Base-by-base conservation (phyloP, 2,888 invertebrate genomes). In the Drosophila bunnanda region DNA sequence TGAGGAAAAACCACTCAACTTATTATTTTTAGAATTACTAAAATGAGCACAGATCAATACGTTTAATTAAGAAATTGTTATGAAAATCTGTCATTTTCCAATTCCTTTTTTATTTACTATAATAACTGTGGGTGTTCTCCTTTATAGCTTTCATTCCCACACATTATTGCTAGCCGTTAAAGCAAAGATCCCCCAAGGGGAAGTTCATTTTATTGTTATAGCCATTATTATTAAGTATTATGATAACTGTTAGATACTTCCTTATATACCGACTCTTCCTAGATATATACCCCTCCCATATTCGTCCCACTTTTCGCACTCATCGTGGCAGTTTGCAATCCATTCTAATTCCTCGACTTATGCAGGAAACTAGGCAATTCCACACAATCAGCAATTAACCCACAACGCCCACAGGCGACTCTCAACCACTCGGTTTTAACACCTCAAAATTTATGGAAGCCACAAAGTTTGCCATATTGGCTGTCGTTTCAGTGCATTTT, bases 361-460 rank as follows among this genome's bases (percentile, higher is more conserved):
- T 64, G 48, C 50, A 50, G 38, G 25, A 58, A 46, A 58, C 69
- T 69, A 50, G 28, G 55, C 61, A 70, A 55, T 61, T 60, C 55
- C 46, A 28, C 36, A 55, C 73, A 34, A 62, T 73, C 78, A 57
- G 17, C 86, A 80, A 87, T 82, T 87, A 87, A 82, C 87, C 66
- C 84, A 82, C 73, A 60, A 44, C 64, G 50, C 30, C 66, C 61
- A 65, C 75, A 34, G 56, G 44, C 44, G 5, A 44, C 44, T 25
- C 43, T 43, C 8, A 30, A 9, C 46, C 65, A 66, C 72, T 76
- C 54, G 62, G 59, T 64, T 73, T 66, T 36, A 77, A 71, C 87
- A 87, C 81, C 84, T 66, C 6, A 28, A 53, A 81, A 74, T 70
- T 77, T 73, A 80, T 78, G 81, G 71, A 50, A 59, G 61, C 43